Conservation (phyloP, 2,797 vertebrate genomes). For the Mormyrops boulengeri region DNA sequence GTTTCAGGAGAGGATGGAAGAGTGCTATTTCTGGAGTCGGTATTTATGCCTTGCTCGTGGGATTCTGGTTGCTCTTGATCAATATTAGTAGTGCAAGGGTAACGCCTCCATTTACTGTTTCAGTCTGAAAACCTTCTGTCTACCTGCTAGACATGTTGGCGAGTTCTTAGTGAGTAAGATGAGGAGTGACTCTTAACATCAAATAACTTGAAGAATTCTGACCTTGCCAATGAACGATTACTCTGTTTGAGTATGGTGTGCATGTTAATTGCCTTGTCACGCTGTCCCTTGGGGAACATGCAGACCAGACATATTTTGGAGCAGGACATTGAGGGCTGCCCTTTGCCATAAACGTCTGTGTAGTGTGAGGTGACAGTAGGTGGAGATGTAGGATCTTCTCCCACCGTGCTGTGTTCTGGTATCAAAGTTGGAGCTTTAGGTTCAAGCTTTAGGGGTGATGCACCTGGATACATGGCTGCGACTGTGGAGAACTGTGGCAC, state of each 20-base stretch:
- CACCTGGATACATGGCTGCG: slow-evolving; percentile 14
- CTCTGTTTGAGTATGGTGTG: background rate
- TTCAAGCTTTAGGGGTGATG: background rate
- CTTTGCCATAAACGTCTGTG: background rate
- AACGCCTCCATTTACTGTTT: background rate
- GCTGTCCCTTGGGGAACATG: background rate
- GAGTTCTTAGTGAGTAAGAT: background rate
- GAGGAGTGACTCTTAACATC: background rate
- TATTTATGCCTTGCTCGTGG: background rate
- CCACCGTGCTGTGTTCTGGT: background rate
- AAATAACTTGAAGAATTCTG: background rate
- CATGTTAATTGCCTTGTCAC: background rate
- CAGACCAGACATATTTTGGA: background rate
- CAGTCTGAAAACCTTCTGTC: background rate
- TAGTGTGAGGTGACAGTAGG: background rate
- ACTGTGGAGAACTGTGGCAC: background rate
- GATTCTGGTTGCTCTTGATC: background rate
- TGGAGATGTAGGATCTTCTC: background rate
- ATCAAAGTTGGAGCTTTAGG: background rate
- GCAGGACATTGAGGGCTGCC: background rate
- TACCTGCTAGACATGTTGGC: background rate
- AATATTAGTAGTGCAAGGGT: background rate
- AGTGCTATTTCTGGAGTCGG: background rate
- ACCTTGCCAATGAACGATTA: background rate
- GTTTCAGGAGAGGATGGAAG: background rate